A percentile compares a stretch with the other conserved stretches of the same genome.
Conservation (phyloP, 1,140 invertebrate species). For the Micrasema longulum region DNA sequence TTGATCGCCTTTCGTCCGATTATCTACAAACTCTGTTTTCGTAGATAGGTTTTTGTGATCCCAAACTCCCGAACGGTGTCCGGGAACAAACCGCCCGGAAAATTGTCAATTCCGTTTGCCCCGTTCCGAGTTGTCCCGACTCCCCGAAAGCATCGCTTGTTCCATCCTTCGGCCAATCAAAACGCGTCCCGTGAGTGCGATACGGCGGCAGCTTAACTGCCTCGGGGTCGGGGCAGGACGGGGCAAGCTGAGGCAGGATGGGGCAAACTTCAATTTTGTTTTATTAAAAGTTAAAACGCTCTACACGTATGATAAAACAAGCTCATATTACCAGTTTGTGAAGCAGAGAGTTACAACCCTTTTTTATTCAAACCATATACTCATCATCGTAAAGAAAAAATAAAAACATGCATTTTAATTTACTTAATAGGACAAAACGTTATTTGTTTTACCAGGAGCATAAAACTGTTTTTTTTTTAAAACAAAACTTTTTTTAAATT, state of each 20-base stretch:
- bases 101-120: conserved; percentile 72
- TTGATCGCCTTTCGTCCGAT: no score
- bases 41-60: no score
- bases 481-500: no score
- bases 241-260: background rate
- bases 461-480: no score
- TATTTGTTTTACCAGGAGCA: no score
- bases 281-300: conserved; percentile 20
- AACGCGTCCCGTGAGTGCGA: conserved; percentile 40
- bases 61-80: conserved; percentile 58
- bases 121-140: conserved; percentile 56
- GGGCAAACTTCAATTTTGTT: conserved; percentile 7
- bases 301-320: conserved; percentile 1
- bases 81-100: conserved; percentile 72
- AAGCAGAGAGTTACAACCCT: background rate
- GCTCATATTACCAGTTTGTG: background rate
- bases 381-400: no score
- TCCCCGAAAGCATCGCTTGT: conserved; percentile 47
- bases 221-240: conserved; percentile 20
- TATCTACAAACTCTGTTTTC: no score
- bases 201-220: conserved; percentile 32
- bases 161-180: conserved; percentile 42
- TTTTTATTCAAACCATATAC: no score
- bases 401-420: no score
- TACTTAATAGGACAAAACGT: no score